Conservation (phyloP, 2,797 vertebrate genomes). For the Crax fasciolata region DNA sequence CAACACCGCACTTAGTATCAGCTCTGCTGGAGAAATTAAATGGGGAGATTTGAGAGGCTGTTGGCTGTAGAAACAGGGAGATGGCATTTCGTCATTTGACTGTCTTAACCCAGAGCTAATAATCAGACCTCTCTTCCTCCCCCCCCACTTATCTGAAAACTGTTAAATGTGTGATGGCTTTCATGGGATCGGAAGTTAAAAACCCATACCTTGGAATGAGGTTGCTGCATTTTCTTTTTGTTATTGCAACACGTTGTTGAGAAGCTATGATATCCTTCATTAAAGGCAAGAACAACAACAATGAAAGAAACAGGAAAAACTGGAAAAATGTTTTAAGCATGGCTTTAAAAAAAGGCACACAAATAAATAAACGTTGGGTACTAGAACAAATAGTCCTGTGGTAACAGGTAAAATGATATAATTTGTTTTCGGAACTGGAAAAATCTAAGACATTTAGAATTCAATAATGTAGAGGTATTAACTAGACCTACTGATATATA, state of each 20-base stretch:
- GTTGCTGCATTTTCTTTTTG: not conserved
- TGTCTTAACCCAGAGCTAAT: not conserved
- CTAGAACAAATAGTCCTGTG: not conserved
- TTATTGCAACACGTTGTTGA: not conserved
- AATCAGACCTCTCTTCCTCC: not conserved
- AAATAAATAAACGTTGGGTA: not conserved
- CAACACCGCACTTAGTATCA: not conserved
- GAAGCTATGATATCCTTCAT: not conserved
- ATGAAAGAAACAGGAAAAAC: not conserved
- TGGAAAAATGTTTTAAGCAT: not conserved
- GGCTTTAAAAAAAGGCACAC: not conserved
- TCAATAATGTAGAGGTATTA: not conserved
- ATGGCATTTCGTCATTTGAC: not conserved
- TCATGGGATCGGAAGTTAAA: not conserved
- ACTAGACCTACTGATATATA: not conserved
- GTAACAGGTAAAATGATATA: not conserved
- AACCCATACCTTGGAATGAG: not conserved
- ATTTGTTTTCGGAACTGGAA: not conserved
- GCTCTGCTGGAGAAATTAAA: not conserved
- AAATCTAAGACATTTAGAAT: not conserved
- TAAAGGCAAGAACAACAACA: not conserved
- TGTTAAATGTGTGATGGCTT: not conserved
- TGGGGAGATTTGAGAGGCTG: not conserved
- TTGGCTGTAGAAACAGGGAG: not conserved
- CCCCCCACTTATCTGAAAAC: not conserved